Evolutionary conservation across 1,140 invertebrate species (phyloP).

Genomic region (Centruroides sculpturatus): DNA sequence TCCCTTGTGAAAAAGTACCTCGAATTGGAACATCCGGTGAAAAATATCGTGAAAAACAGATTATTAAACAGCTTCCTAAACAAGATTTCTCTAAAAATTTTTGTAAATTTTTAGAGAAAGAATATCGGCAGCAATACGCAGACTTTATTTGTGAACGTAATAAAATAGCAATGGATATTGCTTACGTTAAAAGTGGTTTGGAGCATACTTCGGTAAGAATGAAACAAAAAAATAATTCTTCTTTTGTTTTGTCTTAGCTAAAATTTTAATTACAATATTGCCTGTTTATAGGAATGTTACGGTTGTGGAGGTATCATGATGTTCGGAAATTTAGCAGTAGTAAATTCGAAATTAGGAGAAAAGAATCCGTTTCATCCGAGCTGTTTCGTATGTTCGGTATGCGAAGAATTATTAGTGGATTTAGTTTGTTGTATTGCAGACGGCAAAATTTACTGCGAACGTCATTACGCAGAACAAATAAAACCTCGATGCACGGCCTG

Average conservation of each 20-base stretch:
- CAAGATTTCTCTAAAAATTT: conserved; percentile 83
- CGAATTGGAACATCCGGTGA: conserved; percentile 58
- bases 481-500: conserved; percentile 84
- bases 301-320: conserved; percentile 46
- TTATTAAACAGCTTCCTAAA: conserved; percentile 82
- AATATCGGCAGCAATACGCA: conserved; percentile 58
- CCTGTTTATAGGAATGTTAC: conserved; percentile 39
- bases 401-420: conserved; percentile 76
- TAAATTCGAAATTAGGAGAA: conserved; percentile 51
- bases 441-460: conserved; percentile 71
- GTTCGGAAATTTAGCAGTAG: conserved; percentile 49
- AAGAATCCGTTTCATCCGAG: conserved; percentile 60
- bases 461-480: conserved; percentile 86
- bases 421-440: conserved; percentile 81
- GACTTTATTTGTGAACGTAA: conserved; percentile 84
- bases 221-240: too few relatives aligned
- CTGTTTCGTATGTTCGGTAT: conserved; percentile 73
- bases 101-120: conserved; percentile 63
- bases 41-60: conserved; percentile 58
- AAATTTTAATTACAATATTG: background rate
- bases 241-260: too few relatives aligned
- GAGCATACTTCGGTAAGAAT: conserved; percentile 31
- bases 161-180: conserved; percentile 89
- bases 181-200: conserved; percentile 44
- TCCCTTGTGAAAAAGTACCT: conserved; percentile 61